phyloP scores from a whole-genome alignment of 2,888 invertebrate species.

The Phoenoteleia sp. region DNA sequence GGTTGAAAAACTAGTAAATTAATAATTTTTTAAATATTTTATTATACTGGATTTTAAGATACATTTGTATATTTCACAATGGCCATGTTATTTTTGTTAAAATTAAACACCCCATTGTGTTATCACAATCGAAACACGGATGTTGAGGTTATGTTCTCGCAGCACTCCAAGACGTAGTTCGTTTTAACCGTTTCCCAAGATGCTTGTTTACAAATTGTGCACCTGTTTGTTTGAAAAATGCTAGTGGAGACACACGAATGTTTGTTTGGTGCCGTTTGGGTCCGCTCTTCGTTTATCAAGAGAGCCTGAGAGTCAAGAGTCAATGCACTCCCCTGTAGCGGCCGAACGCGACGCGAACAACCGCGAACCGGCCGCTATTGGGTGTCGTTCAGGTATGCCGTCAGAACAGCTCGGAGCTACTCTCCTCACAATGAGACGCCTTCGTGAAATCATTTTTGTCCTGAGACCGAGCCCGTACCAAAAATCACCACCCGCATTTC shows the following conservation, averaged over 20 bases:
- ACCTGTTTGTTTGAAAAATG: conserved; percentile 42
- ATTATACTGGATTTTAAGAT: too few relatives aligned
- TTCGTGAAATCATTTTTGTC: conserved; percentile 53
- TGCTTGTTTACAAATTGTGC: background rate
- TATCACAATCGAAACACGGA: too few relatives aligned
- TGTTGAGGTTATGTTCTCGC: too few relatives aligned
- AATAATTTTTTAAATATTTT: too few relatives aligned
- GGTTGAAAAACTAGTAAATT: too few relatives aligned
- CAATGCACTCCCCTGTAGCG: conserved; percentile 82
- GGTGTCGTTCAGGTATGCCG: conserved; percentile 81
- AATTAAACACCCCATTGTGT: too few relatives aligned
- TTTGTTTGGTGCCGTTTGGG: conserved; percentile 48
- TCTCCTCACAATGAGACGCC: conserved; percentile 53
- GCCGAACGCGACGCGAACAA: conserved; percentile 73
- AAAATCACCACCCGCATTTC: conserved; percentile 51
- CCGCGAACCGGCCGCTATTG: conserved; percentile 75
- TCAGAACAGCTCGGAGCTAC: conserved; percentile 71
- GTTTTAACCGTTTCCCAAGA: too few relatives aligned
- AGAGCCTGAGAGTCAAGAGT: conserved; percentile 75
- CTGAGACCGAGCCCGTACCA: conserved; percentile 1
- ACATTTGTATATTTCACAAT: too few relatives aligned
- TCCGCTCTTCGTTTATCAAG: conserved; percentile 67
- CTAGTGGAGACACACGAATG: conserved; percentile 22
- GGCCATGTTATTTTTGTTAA: too few relatives aligned
- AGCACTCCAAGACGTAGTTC: too few relatives aligned